Percentiles rank a stretch among this genome's conserved stretches.
phyloP scores from a whole-genome alignment of 2,113 vertebrate species.

The Trinectes maculatus region DNA sequence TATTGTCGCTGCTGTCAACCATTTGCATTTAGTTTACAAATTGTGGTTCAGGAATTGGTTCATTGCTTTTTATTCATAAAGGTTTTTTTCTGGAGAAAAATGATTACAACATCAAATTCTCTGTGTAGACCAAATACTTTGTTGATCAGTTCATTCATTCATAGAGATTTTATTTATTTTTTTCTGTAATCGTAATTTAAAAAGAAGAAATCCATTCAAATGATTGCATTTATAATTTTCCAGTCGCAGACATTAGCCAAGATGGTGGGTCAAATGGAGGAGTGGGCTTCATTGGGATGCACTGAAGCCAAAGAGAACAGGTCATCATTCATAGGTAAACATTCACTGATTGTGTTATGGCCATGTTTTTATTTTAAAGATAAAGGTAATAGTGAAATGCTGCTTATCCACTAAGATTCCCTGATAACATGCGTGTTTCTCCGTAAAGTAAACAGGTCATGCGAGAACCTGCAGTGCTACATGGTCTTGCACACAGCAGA shows the following conservation, averaged over 20 bases:
- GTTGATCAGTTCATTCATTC: too few relatives aligned
- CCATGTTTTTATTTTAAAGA: not conserved
- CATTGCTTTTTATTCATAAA: not conserved
- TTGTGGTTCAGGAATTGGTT: not conserved
- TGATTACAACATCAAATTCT: not conserved
- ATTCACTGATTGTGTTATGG: not conserved
- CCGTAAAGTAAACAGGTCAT: slow-evolving; percentile 44
- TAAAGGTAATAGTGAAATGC: not conserved
- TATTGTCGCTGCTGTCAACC: not conserved
- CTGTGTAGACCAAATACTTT: too few relatives aligned
- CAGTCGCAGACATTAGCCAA: not conserved
- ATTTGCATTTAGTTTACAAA: not conserved
- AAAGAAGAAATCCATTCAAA: not conserved
- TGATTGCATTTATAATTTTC: not conserved
- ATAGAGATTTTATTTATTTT: not conserved
- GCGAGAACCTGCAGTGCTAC: slow-evolving; percentile 80
- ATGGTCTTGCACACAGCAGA: slow-evolving; percentile 83
- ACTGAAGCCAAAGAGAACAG: slow-evolving; percentile 9
- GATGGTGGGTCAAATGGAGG: slow-evolving; percentile 52
- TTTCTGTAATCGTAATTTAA: not conserved
- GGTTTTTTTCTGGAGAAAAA: too few relatives aligned
- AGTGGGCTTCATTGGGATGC: slow-evolving; percentile 8
- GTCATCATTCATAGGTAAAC: slow-evolving; percentile 34
- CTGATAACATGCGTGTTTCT: slow-evolving; percentile 3
- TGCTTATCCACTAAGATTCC: not conserved